Conservation (phyloP, 2,113 vertebrate species). For the Petaurus breviceps region DNA sequence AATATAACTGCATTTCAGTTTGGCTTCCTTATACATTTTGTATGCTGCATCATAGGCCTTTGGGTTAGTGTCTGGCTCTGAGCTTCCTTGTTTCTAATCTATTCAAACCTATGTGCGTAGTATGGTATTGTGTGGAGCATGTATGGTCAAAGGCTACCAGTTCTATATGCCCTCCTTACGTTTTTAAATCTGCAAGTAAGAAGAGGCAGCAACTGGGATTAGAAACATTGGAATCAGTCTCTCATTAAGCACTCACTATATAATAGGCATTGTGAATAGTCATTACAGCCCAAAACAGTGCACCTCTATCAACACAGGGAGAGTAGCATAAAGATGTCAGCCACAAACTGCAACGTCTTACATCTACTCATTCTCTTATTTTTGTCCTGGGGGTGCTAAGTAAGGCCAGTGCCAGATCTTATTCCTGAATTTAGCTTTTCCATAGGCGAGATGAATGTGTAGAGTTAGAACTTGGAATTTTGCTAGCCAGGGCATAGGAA, state of each 20-base stretch:
- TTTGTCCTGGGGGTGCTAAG: not conserved
- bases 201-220: not conserved
- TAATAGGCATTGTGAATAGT: no score
- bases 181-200: not conserved
- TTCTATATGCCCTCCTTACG: not conserved
- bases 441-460: not conserved
- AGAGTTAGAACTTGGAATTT: not conserved
- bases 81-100: not conserved
- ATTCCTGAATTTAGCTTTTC: not conserved
- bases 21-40: no score
- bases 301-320: not conserved
- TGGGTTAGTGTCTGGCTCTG: not conserved
- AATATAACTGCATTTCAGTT: no score
- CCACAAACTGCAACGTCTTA: not conserved
- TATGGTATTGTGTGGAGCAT: not conserved
- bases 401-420: not conserved
- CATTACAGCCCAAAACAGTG: not conserved
- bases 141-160: not conserved
- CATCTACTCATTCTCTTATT: not conserved
- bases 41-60: no score
- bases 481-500: not conserved
- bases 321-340: not conserved
- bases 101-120: not conserved
- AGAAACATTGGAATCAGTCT: not conserved
- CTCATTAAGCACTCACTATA: no score